phyloP scores from a whole-genome alignment of 2,113 vertebrate species.

The Heloderma charlesbogerti region DNA sequence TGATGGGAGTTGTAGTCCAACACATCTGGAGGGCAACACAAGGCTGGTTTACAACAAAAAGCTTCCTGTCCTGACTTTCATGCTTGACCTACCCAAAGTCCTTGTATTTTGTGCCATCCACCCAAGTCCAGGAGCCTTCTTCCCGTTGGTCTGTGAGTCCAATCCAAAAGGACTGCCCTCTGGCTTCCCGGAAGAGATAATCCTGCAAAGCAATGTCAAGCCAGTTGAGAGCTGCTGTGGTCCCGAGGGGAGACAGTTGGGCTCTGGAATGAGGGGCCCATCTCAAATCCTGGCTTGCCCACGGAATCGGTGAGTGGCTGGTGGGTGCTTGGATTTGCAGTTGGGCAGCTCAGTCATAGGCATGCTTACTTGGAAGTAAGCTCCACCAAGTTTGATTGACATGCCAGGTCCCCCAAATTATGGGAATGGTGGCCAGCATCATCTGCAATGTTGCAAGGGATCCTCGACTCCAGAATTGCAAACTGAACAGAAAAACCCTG shows the following conservation, averaged over 20 bases:
- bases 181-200: conserved; percentile 43
- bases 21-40: background rate
- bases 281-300: background rate
- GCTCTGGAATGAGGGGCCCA: background rate
- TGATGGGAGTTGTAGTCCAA: no score
- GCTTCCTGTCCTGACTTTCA: conserved; percentile 32
- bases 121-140: conserved; percentile 59
- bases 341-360: background rate
- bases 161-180: conserved; percentile 29
- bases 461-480: background rate
- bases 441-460: background rate
- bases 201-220: conserved; percentile 29
- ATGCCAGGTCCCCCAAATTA: background rate
- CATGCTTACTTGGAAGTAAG: background rate
- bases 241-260: fast-evolving
- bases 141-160: conserved; percentile 55
- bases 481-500: no score
- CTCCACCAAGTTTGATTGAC: background rate
- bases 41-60: no score
- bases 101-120: conserved; percentile 20
- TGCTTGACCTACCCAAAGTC: background rate
- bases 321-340: background rate
- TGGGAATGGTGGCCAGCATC: background rate
- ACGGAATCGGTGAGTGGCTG: background rate
- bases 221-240: background rate